phyloP scores from a whole-genome alignment of 2,113 vertebrate genomes.

The Urocolius indicus region DNA sequence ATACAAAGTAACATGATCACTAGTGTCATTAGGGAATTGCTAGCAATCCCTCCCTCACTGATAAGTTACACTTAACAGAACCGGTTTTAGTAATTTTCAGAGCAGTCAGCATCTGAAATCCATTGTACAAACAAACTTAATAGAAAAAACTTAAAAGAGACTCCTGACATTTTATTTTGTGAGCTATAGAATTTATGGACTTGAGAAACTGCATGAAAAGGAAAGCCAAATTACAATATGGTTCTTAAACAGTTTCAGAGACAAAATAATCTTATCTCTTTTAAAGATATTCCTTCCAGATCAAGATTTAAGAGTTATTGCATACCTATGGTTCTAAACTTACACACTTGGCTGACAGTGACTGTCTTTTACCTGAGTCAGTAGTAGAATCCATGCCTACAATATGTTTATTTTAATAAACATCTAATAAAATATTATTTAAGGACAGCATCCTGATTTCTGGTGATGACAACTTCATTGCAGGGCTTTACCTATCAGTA shows the following conservation, averaged over 20 bases:
- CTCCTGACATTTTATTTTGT: background rate
- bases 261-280: background rate
- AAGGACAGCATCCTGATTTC: background rate
- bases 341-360: background rate
- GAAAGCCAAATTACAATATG: background rate
- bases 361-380: background rate
- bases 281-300: background rate
- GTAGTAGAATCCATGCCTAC: background rate
- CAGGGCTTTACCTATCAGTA: background rate
- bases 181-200: background rate
- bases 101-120: background rate
- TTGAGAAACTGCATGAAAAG: background rate
- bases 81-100: background rate
- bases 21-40: background rate
- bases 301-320: background rate
- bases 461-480: background rate
- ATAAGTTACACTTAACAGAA: background rate
- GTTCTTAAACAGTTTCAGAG: background rate
- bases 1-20: background rate
- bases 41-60: background rate
- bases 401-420: background rate
- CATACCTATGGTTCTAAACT: background rate
- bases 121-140: background rate
- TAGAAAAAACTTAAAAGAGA: background rate
- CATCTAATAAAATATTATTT: background rate